Conservation (phyloP, 1,140 invertebrate genomes). For the Cyrtorhinus lividipennis region DNA sequence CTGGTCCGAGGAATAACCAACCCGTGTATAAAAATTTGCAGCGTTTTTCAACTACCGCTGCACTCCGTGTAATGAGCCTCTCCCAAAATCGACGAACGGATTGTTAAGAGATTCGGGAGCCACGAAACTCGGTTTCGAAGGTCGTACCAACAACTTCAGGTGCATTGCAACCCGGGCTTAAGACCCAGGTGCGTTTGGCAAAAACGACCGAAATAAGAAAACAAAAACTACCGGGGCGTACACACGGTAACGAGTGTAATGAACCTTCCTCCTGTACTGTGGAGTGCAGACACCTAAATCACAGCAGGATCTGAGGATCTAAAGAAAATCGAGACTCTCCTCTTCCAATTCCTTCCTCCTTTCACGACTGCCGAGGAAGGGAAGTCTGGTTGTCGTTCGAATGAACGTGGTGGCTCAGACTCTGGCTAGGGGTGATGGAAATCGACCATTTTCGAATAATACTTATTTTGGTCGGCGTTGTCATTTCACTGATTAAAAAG, state of each 20-base stretch:
- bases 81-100: too few relatives aligned
- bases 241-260: slow-evolving; percentile 8
- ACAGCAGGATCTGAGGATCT: not conserved
- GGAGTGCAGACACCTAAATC: slow-evolving; percentile 9
- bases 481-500: too few relatives aligned
- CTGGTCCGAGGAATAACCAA: too few relatives aligned
- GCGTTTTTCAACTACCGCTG: too few relatives aligned
- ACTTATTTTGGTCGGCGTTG: too few relatives aligned
- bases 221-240: not conserved
- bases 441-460: too few relatives aligned
- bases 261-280: slow-evolving; percentile 1
- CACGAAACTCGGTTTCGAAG: not conserved
- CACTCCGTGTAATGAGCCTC: too few relatives aligned
- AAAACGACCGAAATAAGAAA: not conserved
- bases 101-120: slow-evolving; percentile 1
- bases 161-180: not conserved
- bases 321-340: slow-evolving; percentile 5
- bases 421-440: too few relatives aligned
- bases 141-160: not conserved
- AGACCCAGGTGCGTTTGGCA: slow-evolving; percentile 7
- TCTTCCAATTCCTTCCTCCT: not conserved
- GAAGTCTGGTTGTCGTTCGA: too few relatives aligned
- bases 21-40: too few relatives aligned
- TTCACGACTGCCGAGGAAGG: not conserved
- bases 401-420: too few relatives aligned